Evolutionary conservation across 2,113 vertebrate genomes (phyloP), one percentile per base, ranked within the genome.

Genomic region (Panthera uncia): DNA sequence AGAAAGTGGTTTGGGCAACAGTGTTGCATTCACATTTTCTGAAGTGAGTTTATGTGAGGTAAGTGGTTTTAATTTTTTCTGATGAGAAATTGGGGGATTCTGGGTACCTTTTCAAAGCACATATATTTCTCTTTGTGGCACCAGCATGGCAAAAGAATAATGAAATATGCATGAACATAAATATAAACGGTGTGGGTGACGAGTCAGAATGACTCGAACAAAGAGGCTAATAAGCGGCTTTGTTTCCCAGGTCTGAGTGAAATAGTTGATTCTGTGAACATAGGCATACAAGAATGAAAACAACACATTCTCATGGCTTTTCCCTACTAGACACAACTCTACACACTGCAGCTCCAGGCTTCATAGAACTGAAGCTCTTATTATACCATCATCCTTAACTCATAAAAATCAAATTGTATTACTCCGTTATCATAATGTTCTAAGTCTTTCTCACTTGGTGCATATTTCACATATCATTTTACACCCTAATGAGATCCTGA

Each of bases 11-110:
- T 81, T 81, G 11, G 45, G 33, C 69, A 97, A 96, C 66, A 94
- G 87, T 25, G 65, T 27, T 48, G 48, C 65, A 96, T 68, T 96
- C 87, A 95, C 27, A 94, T 78, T 93, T 96, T 95, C 89, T 97
- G 61, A 92, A 97, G 48, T 92, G 91, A 93, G 87, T 91, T 97
- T 89, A 74, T 94, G 65, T 48, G 57, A 95, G 57, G 95, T 71
- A 90, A 93, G 57, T 96, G 87, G 92, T 97, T 97, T 95, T 84
- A 83, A 85, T 96, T 96, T 95, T 96, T 76, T 95, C 57, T 68
- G 41, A 82, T 48, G 66, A 88, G 57, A 91, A 96, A 61, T 10
- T 83, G 6, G 69, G 73, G 55, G 78, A 92, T 92, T 91, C 52
- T 87, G 57, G 94, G 89, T 90, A 84, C 48, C 90, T 91, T 95